Evolutionary conservation across 2,113 vertebrate genomes (phyloP).

Genomic region (Candoia aspera): DNA sequence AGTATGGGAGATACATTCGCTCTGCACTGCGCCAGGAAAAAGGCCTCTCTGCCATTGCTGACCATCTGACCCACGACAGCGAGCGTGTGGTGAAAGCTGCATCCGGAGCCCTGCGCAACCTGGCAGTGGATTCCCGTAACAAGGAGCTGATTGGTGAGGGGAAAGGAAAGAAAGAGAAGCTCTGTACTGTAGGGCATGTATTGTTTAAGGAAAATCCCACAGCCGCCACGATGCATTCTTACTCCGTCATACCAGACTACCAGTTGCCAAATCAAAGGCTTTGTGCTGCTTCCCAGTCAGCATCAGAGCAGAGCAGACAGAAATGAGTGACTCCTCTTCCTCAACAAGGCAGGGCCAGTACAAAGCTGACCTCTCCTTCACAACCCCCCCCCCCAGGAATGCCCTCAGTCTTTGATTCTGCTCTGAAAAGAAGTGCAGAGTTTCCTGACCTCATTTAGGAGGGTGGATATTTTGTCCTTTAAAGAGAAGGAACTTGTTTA

Average conservation of each 20-base stretch:
- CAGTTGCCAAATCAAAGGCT: not conserved
- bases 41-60: constrained; percentile 87
- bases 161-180: not conserved
- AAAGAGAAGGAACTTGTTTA: not conserved
- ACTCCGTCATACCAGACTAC: not conserved
- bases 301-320: not conserved
- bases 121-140: constrained; percentile 90
- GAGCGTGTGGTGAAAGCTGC: constrained; percentile 93
- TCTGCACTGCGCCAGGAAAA: constrained; percentile 88
- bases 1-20: constrained; percentile 92
- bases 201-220: too few species aligned
- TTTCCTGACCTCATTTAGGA: not conserved
- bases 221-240: not conserved
- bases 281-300: not conserved
- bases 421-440: not conserved
- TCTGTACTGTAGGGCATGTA: not conserved
- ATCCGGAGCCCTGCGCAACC: constrained; percentile 91
- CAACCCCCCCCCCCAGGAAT: not conserved
- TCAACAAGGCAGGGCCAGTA: not conserved
- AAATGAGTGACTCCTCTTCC: not conserved
- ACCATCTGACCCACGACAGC: constrained; percentile 84
- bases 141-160: constrained; percentile 89
- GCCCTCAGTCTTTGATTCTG: not conserved
- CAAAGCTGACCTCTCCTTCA: not conserved
- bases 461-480: not conserved